Percentiles rank a stretch among this genome's conserved stretches.
Conservation (phyloP, 2,113 vertebrate genomes). For the Numida meleagris region DNA sequence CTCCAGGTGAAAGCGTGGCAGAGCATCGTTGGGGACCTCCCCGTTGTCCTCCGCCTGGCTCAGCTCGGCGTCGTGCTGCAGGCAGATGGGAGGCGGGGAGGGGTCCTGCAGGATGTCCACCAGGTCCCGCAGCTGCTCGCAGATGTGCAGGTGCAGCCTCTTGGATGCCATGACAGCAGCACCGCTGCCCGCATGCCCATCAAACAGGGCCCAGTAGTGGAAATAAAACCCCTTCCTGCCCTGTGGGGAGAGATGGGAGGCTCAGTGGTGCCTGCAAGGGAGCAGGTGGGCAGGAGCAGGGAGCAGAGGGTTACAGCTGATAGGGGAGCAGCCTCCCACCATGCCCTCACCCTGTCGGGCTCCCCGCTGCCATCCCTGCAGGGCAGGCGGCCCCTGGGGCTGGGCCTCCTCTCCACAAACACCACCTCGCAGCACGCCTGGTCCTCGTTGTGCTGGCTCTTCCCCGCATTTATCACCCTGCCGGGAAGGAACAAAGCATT, state of each 20-base stretch:
- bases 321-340: too few species aligned
- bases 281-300: not conserved
- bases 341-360: constrained; percentile 31
- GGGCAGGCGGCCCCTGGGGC: not conserved
- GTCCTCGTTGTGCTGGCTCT: constrained; percentile 98
- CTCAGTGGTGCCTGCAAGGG: not conserved
- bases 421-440: constrained; percentile 94
- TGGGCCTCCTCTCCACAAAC: constrained; percentile 81
- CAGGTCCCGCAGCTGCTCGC: constrained; percentile 89
- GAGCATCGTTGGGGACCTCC: constrained; percentile 71
- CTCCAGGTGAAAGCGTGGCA: constrained; percentile 89
- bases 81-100: constrained; percentile 83
- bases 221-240: constrained; percentile 84
- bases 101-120: constrained; percentile 89
- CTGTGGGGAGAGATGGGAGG: constrained; percentile 44
- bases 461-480: constrained; percentile 98
- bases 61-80: constrained; percentile 67
- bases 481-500: not conserved
- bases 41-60: constrained; percentile 64
- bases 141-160: constrained; percentile 89
- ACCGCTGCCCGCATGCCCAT: constrained; percentile 92
- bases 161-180: constrained; percentile 91
- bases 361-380: not conserved
- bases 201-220: constrained; percentile 94
- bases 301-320: not conserved